Base-by-base conservation (phyloP, 2,888 invertebrate genomes). In the Eudasyphora cyanicolor region DNA sequence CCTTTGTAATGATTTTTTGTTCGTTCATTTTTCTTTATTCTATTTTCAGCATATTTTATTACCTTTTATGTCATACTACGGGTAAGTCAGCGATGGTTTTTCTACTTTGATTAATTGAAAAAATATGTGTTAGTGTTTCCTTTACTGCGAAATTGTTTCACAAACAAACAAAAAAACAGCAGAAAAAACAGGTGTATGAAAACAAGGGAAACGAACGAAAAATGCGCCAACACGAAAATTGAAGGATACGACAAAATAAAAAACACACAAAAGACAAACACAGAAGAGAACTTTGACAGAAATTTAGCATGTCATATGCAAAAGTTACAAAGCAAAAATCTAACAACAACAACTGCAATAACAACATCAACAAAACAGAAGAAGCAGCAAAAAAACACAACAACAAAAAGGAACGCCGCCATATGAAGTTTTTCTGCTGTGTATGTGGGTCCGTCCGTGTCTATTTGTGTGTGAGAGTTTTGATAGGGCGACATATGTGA, bases 221-320 rank as follows among this genome's bases (percentile, higher is more conserved):
- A 35, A 32, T 14, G 67, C 38, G 67, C 67, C 21, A 42, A 14
- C 67, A 67, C 67, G 67, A 67, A 67, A 38, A 67, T 67, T 67
- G 67, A 67, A 67, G 67, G 42, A 67, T 19, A 64, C 38, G n/a
- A n/a, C n/a, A n/a, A n/a, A n/a, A n/a, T n/a, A n/a, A n/a, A n/a
- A n/a, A n/a, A n/a, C n/a, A n/a, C n/a, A n/a, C n/a, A n/a, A n/a
- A n/a, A n/a, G n/a, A 38, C 19, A 35, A 64, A 38, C 19, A 60
- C 57, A 60, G 32, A 78, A 76, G 38, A 67, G 67, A 78, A 79
- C 60, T 78, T 79, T 84, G 78, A 84, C 81, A 81, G 79, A 84
- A 81, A 79, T 79, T 79, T 81, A 76, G 78, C 67, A 78, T 84
- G 84, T 84, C 84, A 84, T 69, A 84, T 81, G 76, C 84, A 84